A percentile compares a stretch with the other conserved stretches of the same genome.
Evolutionary conservation across 53 echinoderm and acorn worm species (phyloP).

Genomic region (Stichopus horrens): DNA sequence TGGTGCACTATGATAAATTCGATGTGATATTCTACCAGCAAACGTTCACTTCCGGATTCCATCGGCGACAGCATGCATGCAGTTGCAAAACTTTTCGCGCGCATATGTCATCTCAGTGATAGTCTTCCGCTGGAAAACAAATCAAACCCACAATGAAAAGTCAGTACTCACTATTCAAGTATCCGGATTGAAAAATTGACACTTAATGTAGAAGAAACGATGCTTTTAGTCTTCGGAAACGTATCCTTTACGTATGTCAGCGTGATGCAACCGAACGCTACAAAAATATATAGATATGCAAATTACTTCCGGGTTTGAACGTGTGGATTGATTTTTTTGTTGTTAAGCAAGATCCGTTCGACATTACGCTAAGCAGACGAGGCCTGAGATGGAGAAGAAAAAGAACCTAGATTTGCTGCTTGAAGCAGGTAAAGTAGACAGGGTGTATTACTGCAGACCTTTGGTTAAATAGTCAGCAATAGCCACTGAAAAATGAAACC

Average conservation of each 20-base stretch:
- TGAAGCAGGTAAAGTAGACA: conserved; percentile 75
- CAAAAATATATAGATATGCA: conserved; percentile 56
- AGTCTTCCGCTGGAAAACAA: conserved; percentile 31
- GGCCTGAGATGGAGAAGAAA: conserved; percentile 51
- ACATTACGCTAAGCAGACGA: background rate
- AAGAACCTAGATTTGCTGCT: conserved; percentile 87
- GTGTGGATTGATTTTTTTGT: conserved; percentile 38
- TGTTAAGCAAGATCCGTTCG: conserved; percentile 35
- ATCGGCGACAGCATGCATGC: background rate
- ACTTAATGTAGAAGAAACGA: background rate
- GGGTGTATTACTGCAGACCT: background rate
- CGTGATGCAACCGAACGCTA: background rate
- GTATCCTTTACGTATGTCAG: background rate
- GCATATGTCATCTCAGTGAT: conserved; percentile 12
- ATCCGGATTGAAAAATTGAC: too few species aligned
- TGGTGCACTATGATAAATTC: too few species aligned
- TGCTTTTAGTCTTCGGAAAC: background rate
- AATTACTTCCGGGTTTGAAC: conserved; percentile 90
- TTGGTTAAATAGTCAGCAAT: background rate
- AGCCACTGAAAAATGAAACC: conserved; percentile 25
- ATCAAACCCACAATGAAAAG: background rate
- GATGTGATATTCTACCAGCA: background rate
- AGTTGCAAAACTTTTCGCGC: conserved; percentile 37
- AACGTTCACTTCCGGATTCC: conserved; percentile 36
- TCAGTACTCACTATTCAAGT: background rate